Evolutionary conservation across 2,113 vertebrate species (phyloP).

Genomic region (Brachionichthys hirsutus): DNA sequence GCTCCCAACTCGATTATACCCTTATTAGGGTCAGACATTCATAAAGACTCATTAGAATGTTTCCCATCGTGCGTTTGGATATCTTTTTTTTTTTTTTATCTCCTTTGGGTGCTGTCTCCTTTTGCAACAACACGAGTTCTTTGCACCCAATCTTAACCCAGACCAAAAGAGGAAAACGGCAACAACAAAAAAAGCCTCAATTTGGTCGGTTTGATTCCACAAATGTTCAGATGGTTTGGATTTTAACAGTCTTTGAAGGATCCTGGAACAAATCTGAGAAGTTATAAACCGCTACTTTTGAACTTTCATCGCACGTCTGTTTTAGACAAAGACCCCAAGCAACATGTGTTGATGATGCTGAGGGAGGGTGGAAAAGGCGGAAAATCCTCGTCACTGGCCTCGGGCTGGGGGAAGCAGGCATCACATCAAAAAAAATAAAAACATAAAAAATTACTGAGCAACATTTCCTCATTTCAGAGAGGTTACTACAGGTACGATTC

Average conservation of each 20-base stretch:
- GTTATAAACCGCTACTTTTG: no score
- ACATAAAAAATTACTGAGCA: no score
- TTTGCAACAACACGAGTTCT: conserved; percentile 27
- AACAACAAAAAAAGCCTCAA: background rate
- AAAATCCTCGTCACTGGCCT: conserved; percentile 1
- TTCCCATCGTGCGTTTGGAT: conserved; percentile 39
- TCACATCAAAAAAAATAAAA: no score
- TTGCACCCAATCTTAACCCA: conserved; percentile 23
- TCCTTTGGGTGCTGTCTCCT: conserved; percentile 35
- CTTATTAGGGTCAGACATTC: conserved; percentile 69
- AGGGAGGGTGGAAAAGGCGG: background rate
- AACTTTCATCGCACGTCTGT: background rate
- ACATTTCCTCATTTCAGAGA: conserved; percentile 1
- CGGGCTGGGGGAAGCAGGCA: no score
- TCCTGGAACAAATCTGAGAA: no score
- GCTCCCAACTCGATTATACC: conserved; percentile 63
- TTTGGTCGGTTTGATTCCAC: conserved; percentile 18
- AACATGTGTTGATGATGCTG: conserved; percentile 1
- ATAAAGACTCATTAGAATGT: conserved; percentile 60
- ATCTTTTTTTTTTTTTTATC: conserved; percentile 50
- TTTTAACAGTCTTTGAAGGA: background rate
- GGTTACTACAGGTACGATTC: no score
- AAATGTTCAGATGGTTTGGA: conserved; percentile 6
- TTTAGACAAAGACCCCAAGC: background rate
- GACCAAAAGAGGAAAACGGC: conserved; percentile 23